Evolutionary conservation across 2,888 invertebrate species (phyloP).

Genomic region (Melinopterus prodromus): DNA sequence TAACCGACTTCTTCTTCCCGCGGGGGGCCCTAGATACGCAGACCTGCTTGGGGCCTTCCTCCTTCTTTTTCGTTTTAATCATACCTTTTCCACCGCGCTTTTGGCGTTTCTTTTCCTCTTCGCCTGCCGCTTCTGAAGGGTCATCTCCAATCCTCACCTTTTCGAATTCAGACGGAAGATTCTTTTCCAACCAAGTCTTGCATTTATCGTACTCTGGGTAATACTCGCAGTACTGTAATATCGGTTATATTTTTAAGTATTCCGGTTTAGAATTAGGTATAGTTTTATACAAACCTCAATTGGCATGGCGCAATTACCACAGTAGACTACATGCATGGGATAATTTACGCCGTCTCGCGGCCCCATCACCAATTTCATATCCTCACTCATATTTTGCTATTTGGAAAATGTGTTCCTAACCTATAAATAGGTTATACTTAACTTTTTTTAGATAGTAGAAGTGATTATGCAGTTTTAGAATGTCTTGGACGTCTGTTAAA

Average conservation of each 20-base stretch:
- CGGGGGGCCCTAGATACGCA: conserved; percentile 89
- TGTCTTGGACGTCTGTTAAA: neutral
- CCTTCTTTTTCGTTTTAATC: conserved; percentile 94
- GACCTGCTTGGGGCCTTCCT: conserved; percentile 86
- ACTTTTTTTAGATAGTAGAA: neutral
- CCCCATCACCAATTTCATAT: conserved; percentile 70
- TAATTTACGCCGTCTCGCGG: conserved; percentile 72
- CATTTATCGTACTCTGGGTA: conserved; percentile 98
- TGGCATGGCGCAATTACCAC: conserved; percentile 95
- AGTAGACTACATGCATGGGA: conserved; percentile 86
- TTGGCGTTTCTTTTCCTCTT: conserved; percentile 94
- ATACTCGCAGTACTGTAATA: conserved; percentile 91
- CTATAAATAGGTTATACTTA: neutral
- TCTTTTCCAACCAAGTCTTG: conserved; percentile 94
- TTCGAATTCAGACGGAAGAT: conserved; percentile 93
- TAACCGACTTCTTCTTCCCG: conserved; percentile 98
- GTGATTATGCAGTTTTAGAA: neutral
- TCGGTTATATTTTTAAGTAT: conserved; percentile 12
- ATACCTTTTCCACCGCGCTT: conserved; percentile 97
- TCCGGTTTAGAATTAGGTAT: conserved; percentile 5
- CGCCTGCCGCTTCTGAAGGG: conserved; percentile 77
- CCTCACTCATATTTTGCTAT: conserved; percentile 57
- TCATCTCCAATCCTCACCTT: conserved; percentile 79
- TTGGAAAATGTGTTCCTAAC: neutral
- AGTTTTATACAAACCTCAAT: conserved; percentile 72